Evolutionary conservation across 2,888 invertebrate species (phyloP).

Genomic region (Andrena minutula): DNA sequence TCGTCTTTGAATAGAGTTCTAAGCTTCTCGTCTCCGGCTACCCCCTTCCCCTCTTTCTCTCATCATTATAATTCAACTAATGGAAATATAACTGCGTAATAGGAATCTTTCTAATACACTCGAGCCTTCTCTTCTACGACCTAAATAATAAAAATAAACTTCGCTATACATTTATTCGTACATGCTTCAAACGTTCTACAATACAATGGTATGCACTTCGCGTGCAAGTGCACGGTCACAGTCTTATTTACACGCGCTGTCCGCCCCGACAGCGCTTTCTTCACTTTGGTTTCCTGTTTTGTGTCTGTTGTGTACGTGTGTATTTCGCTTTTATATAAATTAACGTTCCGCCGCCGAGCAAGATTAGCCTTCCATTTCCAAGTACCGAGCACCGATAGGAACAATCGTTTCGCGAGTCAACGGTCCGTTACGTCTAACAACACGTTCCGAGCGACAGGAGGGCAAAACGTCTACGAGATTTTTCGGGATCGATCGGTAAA

Average conservation of each 20-base stretch:
- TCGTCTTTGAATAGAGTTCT: constrained; percentile 48
- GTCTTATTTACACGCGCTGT: constrained; percentile 80
- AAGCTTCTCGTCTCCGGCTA: constrained; percentile 12
- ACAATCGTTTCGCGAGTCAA: constrained; percentile 21
- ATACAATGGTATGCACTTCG: constrained; percentile 73
- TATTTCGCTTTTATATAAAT: constrained; percentile 62
- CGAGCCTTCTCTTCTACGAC: constrained; percentile 70
- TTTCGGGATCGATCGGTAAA: constrained; percentile 2
- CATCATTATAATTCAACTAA: constrained; percentile 68
- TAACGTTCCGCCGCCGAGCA: constrained; percentile 50
- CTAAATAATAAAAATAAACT: constrained; percentile 83
- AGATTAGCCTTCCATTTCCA: constrained; percentile 28
- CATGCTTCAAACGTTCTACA: constrained; percentile 75
- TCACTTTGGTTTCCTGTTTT: constrained; percentile 73
- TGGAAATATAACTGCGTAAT: constrained; percentile 73
- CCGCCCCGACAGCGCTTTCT: constrained; percentile 65
- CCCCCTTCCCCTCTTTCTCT: constrained; percentile 24
- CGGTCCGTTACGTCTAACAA: not conserved
- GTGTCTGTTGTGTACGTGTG: constrained; percentile 49
- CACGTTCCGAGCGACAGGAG: not conserved
- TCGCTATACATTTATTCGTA: constrained; percentile 81
- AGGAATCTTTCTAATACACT: constrained; percentile 74
- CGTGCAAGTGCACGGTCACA: constrained; percentile 76
- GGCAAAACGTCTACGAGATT: not conserved
- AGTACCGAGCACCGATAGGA: constrained; percentile 17